phyloP scores from a whole-genome alignment of 1,140 invertebrate genomes.

The Apis laboriosa region DNA sequence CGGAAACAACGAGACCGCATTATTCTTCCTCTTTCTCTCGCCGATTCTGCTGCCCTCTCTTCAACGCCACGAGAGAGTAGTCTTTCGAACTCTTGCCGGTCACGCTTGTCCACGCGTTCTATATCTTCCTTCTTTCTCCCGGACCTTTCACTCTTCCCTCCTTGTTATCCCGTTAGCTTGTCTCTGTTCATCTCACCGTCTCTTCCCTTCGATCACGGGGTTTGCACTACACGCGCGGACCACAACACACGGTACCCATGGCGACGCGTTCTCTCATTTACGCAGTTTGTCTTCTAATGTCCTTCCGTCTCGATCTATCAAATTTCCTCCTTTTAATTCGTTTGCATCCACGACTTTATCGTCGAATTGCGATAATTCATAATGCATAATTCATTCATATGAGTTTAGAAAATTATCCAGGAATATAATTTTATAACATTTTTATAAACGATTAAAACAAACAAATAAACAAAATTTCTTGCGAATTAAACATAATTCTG shows the following conservation, averaged over 20 bases:
- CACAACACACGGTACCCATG: slow-evolving; percentile 75
- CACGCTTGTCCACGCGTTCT: slow-evolving; percentile 46
- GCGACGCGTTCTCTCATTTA: slow-evolving; percentile 59
- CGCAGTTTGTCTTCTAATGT: slow-evolving; percentile 23
- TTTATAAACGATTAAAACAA: no score
- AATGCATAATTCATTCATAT: no score
- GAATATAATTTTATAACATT: no score
- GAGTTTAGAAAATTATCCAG: no score
- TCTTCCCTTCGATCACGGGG: slow-evolving; percentile 27
- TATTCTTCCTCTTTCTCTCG: slow-evolving; percentile 51
- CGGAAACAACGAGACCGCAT: slow-evolving; percentile 69
- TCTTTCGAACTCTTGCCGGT: slow-evolving; percentile 32
- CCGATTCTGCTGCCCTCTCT: background rate
- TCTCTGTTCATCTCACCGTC: background rate
- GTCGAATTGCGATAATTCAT: no score
- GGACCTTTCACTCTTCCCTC: slow-evolving; percentile 18
- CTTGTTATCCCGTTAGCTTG: background rate
- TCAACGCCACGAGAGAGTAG: slow-evolving; percentile 18
- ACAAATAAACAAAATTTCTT: no score
- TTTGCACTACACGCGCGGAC: slow-evolving; percentile 64
- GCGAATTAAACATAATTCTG: no score
- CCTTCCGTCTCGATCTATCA: slow-evolving; percentile 47
- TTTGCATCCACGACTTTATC: background rate
- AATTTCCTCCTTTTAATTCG: background rate
- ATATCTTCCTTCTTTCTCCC: slow-evolving; percentile 4